Base-by-base conservation (phyloP, 2,888 invertebrate species). In the Aporophyla nigra region DNA sequence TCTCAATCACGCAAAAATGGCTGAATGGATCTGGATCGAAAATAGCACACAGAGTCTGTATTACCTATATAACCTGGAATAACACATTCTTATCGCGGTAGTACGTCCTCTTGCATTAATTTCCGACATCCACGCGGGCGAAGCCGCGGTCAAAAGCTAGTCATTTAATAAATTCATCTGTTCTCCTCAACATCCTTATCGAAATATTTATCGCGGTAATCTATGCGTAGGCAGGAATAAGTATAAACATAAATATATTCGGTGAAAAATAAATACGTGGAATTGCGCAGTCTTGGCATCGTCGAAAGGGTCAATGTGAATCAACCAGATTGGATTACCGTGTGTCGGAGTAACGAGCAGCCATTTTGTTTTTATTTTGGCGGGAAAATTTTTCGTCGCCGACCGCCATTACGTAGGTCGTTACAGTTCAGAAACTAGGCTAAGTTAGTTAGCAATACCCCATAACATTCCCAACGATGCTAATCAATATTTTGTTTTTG, bases 271-370 rank as follows among this genome's bases (percentile, higher is more conserved):
- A 91, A 90, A 91, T 86, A 89, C 75, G 65, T 72, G 69, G 65
- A 59, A 83, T 78, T 65, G 73, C 82, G 74, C 73, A 72, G 75
- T 80, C 72, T 86, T 86, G 81, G 76, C 80, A 70, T 62, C 74
- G 72, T 71, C 75, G 80, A 76, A 85, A 89, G 89, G 91, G 92
- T 90, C 90, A 90, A 84, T 87, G 88, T 84, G 90, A 92, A 92
- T 92, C 92, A 91, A 88, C 88, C 77, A 88, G 90, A 93, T 93
- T 92, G 91, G 90, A 93, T 93, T 93, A 92, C 90, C 85, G 90
- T 89, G 89, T 89, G 89, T 86, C 86, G 88, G 85, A 82, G 90
- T 92, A 92, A 93, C 92, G 93, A 92, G 91, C 80, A 74, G 73
- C 81, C 88, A 90, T 91, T 90, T 89, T 90, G 87, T 87, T 92